A percentile compares a stretch with the other conserved stretches of the same genome.
Evolutionary conservation across 2,888 invertebrate genomes (phyloP).

Genomic region (Steinernema scapterisci): DNA sequence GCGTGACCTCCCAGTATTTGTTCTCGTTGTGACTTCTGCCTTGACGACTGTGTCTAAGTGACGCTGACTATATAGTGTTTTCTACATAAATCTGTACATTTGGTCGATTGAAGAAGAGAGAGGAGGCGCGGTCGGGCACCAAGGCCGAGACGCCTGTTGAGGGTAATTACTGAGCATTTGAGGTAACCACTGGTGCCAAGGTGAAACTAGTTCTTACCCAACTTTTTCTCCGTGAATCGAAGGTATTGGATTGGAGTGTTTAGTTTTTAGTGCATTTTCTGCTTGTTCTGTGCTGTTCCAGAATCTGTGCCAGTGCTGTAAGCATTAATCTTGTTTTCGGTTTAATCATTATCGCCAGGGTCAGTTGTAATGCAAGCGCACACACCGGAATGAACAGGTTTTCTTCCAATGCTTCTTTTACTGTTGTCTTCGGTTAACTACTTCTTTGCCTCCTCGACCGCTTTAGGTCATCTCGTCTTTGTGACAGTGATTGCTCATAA

Average conservation of each 20-base stretch:
- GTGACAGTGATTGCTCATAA: constrained; percentile 21
- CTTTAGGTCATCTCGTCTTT: constrained; percentile 21
- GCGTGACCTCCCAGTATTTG: constrained; percentile 15
- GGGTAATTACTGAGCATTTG: constrained; percentile 12
- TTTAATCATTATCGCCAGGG: background rate
- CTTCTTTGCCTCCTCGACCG: constrained; percentile 26
- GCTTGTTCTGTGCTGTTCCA: too few relatives aligned
- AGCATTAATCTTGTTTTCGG: too few relatives aligned
- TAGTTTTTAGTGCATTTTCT: background rate
- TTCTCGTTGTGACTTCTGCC: background rate
- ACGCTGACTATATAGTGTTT: too few relatives aligned
- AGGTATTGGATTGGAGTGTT: background rate
- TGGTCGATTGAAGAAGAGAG: background rate
- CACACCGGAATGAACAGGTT: constrained; percentile 24
- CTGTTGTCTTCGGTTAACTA: constrained; percentile 14
- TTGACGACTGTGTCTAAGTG: background rate
- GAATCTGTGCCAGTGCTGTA: too few relatives aligned
- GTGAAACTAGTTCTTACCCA: background rate
- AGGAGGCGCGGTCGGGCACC: background rate
- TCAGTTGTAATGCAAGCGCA: constrained; percentile 6
- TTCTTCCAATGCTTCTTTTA: background rate
- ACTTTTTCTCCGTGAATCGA: background rate
- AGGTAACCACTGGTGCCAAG: constrained; percentile 23
- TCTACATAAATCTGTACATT: background rate
- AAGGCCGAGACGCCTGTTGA: constrained; percentile 18